Conservation (phyloP, 2,113 vertebrate species). For the Prinia subflava region DNA sequence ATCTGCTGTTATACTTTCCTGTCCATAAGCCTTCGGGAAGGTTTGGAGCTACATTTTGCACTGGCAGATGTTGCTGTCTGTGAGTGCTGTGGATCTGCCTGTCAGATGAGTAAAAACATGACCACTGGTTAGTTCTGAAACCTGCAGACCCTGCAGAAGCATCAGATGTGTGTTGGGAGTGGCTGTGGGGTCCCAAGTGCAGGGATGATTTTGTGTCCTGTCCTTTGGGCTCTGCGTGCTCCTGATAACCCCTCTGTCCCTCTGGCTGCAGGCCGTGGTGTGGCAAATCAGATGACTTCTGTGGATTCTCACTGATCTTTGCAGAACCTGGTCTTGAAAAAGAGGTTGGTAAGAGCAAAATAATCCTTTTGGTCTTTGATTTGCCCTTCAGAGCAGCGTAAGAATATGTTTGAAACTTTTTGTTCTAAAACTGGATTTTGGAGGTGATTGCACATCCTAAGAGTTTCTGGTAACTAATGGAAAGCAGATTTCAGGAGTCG, state of each 20-base stretch:
- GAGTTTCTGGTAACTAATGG: neutral
- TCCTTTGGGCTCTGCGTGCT: neutral
- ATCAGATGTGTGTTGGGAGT: neutral
- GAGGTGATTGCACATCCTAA: neutral
- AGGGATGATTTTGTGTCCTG: accelerated
- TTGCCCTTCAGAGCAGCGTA: neutral
- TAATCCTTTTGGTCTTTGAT: neutral
- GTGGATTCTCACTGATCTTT: slow-evolving; percentile 84
- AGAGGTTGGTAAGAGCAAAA: slow-evolving; percentile 78
- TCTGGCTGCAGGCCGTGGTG: slow-evolving; percentile 82
- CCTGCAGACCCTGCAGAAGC: neutral
- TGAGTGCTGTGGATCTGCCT: neutral
- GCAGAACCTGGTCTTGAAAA: slow-evolving; percentile 89
- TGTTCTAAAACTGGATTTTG: neutral
- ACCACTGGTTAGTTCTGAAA: accelerated
- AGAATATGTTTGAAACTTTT: neutral
- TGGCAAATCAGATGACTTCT: slow-evolving; percentile 83
- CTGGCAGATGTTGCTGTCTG: neutral
- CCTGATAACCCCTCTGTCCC: neutral
- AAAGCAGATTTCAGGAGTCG: neutral
- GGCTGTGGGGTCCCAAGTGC: neutral
- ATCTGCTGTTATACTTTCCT: neutral
- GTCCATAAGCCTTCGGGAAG: neutral
- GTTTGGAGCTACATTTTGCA: neutral
- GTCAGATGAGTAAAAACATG: neutral